Evolutionary conservation across 2,888 invertebrate species (phyloP), one percentile per base, ranked within the genome.

Genomic region (Tenthredo livida): DNA sequence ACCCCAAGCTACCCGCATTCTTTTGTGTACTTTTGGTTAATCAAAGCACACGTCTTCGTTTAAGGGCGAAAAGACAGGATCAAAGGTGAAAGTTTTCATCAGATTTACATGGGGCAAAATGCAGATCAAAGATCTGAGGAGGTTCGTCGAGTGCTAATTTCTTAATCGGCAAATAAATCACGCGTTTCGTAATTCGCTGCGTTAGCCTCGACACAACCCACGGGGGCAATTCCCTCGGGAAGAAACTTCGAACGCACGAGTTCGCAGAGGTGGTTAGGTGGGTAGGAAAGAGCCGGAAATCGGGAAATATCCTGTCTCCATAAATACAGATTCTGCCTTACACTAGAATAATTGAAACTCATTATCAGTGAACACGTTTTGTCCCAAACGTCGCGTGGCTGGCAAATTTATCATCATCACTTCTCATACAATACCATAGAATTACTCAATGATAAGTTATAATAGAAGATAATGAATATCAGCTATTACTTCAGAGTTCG

Each of bases 151-250:
- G 50, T 54, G 80, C 80, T 80, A 61, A 80, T 80, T 80, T 80
- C 80, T 61, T 61, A 80, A 61, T 80, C 58, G 80, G 40, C 25
- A 61, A 80, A 80, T 80, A 80, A 80, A 80, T 80, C 80, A 61
- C 58, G 37, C 21, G 37, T 5, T 80, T 80, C 37, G 21, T 61
- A 80, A 80, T 40, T 33, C 37, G 37, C 80, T n/a, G 40, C 80
- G n/a, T 80, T 25, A 61, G 58, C 21, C 61, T 17, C 37, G 37
- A 80, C 61, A 21, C 17, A 21, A 58, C 37, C 80, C 40, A 21
- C 61, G 37, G 21, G 78, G 58, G 25, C 21, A 80, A 40, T 80
- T 80, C 80, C 80, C 80, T 61, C 40, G 61, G 61, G 80, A 40
- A 80, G 80, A 58, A 61, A 61, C 80, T 80, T 61, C 40, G 15